These are phyloP conservation scores for Copsychus sechellarum DNA, from an alignment of 2,113 vertebrate genomes.

Conservation along the genomic window DNA sequence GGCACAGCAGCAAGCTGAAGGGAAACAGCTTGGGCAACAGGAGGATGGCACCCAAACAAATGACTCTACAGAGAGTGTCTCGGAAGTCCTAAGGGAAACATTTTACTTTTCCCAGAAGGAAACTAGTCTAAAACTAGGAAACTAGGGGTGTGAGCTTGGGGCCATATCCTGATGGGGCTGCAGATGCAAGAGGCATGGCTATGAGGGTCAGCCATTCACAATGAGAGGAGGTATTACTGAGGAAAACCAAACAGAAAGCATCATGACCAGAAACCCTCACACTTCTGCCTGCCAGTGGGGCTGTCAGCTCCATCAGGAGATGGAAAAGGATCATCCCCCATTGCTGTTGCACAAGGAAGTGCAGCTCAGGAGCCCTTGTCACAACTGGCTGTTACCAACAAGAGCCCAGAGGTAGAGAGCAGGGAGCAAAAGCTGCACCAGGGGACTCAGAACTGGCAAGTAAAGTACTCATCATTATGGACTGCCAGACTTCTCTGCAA, in stretches of 20 bases:
- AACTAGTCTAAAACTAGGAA: neutral
- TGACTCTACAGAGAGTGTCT: constrained; percentile 7
- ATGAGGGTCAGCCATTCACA: neutral
- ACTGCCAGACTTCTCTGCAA: neutral
- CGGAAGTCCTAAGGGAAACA: neutral
- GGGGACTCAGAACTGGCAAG: neutral
- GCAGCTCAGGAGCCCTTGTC: neutral
- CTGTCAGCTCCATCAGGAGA: neutral
- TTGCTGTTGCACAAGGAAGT: fast-evolving
- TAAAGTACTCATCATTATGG: neutral
- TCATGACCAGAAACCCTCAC: neutral
- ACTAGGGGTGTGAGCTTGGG: neutral
- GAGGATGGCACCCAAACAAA: constrained; percentile 55
- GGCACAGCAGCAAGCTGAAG: neutral
- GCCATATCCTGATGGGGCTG: neutral
- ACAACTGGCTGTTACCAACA: neutral
- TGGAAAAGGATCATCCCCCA: neutral
- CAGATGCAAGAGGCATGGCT: neutral
- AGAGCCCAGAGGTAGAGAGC: neutral
- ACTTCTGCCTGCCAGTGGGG: neutral
- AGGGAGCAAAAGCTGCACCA: neutral
- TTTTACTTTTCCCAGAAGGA: constrained; percentile 48
- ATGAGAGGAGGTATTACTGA: neutral
- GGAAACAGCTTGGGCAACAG: constrained; percentile 46
- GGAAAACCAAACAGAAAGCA: neutral